Percentiles rank a stretch among this genome's conserved stretches.
phyloP scores from a whole-genome alignment of 1,140 invertebrate species.

The Microplitis demolitor region DNA sequence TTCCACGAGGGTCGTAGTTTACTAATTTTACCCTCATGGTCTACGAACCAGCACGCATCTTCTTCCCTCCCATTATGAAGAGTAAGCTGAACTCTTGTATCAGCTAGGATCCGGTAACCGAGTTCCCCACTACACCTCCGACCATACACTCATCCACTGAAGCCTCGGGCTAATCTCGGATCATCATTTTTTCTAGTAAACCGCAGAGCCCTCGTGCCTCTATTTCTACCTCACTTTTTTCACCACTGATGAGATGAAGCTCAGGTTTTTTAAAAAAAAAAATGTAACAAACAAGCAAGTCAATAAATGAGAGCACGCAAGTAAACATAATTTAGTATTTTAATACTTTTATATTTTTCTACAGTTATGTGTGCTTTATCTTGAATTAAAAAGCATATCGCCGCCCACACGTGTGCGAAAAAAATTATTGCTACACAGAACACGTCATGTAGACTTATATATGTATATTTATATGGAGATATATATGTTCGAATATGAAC shows the following conservation, averaged over 20 bases:
- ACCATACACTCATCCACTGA: constrained; percentile 10
- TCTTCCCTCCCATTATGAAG: neutral
- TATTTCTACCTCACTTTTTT: neutral
- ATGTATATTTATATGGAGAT: neutral
- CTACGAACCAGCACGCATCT: neutral
- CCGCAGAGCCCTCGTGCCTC: constrained; percentile 4
- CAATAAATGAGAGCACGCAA: neutral
- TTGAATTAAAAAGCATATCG: no score
- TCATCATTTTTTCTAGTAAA: constrained; percentile 30
- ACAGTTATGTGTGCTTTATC: no score
- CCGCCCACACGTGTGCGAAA: no score
- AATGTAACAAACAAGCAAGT: neutral
- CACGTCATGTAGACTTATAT: neutral
- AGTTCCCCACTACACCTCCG: constrained; percentile 1
- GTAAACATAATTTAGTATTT: neutral
- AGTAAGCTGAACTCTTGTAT: no score
- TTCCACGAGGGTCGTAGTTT: constrained; percentile 30
- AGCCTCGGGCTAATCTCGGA: constrained; percentile 33
- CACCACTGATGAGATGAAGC: no score
- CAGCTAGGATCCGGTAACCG: constrained; percentile 21
- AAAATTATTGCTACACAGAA: no score
- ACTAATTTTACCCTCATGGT: neutral
- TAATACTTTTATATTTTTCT: no score
- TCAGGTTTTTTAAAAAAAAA: no score
- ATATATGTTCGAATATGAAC: neutral